phyloP scores from a whole-genome alignment of 2,113 vertebrate species.

The Pimephales promelas region DNA sequence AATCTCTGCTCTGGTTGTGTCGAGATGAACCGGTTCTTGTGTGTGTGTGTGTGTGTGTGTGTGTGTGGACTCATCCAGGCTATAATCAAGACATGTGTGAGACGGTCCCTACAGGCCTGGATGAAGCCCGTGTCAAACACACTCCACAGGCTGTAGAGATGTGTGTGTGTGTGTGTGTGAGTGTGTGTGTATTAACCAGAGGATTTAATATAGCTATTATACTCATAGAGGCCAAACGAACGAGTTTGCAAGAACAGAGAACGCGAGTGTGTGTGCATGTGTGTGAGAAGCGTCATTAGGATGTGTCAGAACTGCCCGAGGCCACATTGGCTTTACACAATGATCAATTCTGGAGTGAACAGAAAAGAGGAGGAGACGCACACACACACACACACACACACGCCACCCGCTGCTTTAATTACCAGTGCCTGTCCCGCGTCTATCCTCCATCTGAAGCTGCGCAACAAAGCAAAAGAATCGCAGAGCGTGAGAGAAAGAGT shows the following conservation, averaged over 20 bases:
- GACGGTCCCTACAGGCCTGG: no score
- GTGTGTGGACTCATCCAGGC: no score
- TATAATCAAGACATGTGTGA: no score
- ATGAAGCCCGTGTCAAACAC: no score
- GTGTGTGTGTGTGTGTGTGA: slow-evolving; percentile 26
- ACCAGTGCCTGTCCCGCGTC: slow-evolving; percentile 77
- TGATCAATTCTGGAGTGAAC: slow-evolving; percentile 73
- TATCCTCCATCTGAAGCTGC: slow-evolving; percentile 61
- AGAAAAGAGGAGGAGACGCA: slow-evolving; percentile 62
- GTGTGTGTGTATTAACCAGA: slow-evolving; percentile 24
- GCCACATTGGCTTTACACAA: slow-evolving; percentile 76
- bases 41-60: no score
- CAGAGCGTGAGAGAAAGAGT: slow-evolving; percentile 37
- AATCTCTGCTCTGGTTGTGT: no score
- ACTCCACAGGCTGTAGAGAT: no score
- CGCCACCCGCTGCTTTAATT: slow-evolving; percentile 80
- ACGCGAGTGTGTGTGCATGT: slow-evolving; percentile 54
- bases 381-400: background rate
- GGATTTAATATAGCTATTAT: slow-evolving; percentile 23
- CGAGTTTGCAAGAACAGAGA: slow-evolving; percentile 35
- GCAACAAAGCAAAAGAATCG: slow-evolving; percentile 16
- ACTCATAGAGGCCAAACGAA: slow-evolving; percentile 8
- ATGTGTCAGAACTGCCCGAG: slow-evolving; percentile 81
- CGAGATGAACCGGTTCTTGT: no score
- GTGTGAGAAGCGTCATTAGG: slow-evolving; percentile 75